Evolutionary conservation across 2,797 vertebrate species (phyloP).

Genomic region (Lithobates pipiens): DNA sequence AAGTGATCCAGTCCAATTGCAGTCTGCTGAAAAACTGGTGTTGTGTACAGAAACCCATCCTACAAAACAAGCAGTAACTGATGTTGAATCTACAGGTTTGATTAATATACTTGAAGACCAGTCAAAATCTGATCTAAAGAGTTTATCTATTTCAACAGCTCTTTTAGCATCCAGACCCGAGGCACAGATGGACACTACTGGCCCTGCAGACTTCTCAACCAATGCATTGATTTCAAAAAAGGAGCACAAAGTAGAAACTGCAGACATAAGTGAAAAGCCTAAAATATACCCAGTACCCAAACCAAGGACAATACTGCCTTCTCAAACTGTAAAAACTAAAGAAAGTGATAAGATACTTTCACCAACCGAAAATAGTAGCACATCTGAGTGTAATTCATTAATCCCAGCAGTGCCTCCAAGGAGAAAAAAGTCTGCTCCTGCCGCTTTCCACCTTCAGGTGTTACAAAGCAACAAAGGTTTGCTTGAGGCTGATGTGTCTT

Average conservation of each 20-base stretch:
- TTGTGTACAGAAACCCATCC: background rate
- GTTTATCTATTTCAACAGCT: background rate
- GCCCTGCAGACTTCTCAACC: background rate
- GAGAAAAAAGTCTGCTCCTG: constrained; percentile 80
- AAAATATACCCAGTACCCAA: constrained; percentile 74
- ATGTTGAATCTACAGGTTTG: background rate
- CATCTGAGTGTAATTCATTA: background rate
- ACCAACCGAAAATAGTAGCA: background rate
- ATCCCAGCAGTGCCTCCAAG: constrained; percentile 76
- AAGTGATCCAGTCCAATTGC: background rate
- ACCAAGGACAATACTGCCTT: constrained; percentile 71
- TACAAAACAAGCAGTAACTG: background rate
- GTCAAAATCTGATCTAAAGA: background rate
- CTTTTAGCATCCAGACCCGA: background rate
- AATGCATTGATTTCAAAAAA: background rate
- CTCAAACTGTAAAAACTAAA: constrained; percentile 62
- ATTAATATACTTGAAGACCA: background rate
- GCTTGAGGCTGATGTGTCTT: constrained; percentile 59
- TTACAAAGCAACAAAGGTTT: constrained; percentile 68
- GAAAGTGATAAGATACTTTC: constrained; percentile 32
- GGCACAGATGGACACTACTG: background rate
- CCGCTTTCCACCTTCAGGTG: constrained; percentile 76
- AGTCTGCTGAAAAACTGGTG: background rate
- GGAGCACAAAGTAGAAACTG: background rate
- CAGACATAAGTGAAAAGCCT: constrained; percentile 30